Conservation (phyloP, 2,888 invertebrate genomes). For the Entomobrya multifasciata region DNA sequence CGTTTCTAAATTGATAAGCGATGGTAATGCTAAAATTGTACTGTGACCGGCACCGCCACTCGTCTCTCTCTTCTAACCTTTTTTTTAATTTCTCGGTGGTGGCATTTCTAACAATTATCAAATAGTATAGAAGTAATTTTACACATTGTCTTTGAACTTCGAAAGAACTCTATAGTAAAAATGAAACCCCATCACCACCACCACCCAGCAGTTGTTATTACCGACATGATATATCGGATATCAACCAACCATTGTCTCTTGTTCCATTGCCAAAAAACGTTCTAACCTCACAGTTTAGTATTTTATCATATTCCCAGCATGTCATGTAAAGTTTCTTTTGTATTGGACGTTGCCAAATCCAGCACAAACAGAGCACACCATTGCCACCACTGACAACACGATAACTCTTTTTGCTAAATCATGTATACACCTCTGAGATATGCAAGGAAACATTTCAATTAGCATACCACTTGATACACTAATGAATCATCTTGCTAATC, state of each 20-base stretch:
- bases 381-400: too few species aligned
- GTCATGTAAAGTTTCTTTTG: conserved; percentile 12
- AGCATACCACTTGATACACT: conserved; percentile 49
- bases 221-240: background rate
- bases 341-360: conserved; percentile 33
- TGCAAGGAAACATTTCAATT: conserved; percentile 58
- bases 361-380: conserved; percentile 41
- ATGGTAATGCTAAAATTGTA: too few species aligned
- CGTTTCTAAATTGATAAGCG: too few species aligned
- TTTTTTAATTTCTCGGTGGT: too few species aligned
- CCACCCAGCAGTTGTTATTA: conserved; percentile 37
- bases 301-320: conserved; percentile 55
- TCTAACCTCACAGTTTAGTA: conserved; percentile 23
- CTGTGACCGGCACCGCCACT: too few species aligned
- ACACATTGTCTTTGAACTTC: conserved; percentile 52
- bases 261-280: conserved; percentile 46
- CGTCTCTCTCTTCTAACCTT: too few species aligned
- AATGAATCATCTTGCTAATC: conserved; percentile 61
- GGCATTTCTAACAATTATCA: background rate
- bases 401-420: conserved; percentile 24
- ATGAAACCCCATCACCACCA: conserved; percentile 3
- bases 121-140: conserved; percentile 48
- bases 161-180: background rate
- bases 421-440: conserved; percentile 40
- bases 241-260: conserved; percentile 45